Evolutionary conservation across 1,140 invertebrate species (phyloP), one percentile per base, ranked within the genome.

Genomic region (Cylas formicarius): DNA sequence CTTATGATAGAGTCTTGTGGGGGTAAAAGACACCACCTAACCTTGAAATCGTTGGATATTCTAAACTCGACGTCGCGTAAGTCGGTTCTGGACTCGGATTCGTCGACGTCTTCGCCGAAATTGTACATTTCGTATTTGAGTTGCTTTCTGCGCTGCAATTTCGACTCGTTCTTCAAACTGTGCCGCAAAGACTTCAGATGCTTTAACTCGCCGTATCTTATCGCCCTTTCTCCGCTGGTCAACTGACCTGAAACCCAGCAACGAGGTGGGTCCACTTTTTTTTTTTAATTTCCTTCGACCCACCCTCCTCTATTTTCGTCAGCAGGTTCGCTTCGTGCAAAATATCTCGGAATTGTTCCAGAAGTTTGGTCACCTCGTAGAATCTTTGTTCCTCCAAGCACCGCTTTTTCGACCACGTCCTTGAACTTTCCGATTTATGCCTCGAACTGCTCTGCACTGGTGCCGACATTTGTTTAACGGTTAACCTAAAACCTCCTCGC

Each of bases 341-440:
- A 23, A 96, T 72, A 33, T 87, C 80, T 63, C 84, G 78, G 62
- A 97, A 93, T 67, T 98, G 95, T 23, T 80, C 71, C 21, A 91
- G 73, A 2, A 99, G 67, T 73, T 97, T 97, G 0, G 84, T 92
- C 57, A 95, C 85, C 70, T 97, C 94, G 60, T 97, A 97, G 64
- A 99, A 88, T 36, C 94, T 72, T 63, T 97, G 93, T 61, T 98
- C 94, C 67, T 98, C 93, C 3, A 98, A 70, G 3, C 90, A 91
- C 29, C 90, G 67, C 43, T 82, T 75, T 53, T 74, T 78, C 56
- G 91, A 94, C 94, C 94, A 99, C 50, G 81, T 80, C 36, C 79
- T 72, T 0, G 72, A 69, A 17, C 69, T 72, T n/a, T 69, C 67
- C 1, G 55, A 28, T 13, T 68, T 60, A 5, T 65, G 58, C 28